phyloP scores from a whole-genome alignment of 1,140 invertebrate species.

The Sycophaga agraensis region DNA sequence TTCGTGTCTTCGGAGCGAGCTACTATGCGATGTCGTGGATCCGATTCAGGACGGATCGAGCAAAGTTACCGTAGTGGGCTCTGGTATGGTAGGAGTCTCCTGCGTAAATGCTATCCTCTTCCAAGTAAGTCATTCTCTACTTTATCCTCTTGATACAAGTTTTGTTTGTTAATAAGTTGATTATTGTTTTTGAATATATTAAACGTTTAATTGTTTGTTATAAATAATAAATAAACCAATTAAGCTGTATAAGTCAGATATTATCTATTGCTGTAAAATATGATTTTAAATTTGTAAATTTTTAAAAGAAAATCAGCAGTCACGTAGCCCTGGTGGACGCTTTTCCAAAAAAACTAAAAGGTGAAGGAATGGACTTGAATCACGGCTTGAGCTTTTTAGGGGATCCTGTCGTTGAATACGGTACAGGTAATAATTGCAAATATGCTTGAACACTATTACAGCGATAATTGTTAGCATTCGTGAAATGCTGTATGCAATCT shows the following conservation, averaged over 20 bases:
- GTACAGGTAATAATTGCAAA: slow-evolving; percentile 51
- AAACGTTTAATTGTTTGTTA: no score
- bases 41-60: slow-evolving; percentile 41
- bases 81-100: slow-evolving; percentile 66
- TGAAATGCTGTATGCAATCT: no score
- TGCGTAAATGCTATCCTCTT: slow-evolving; percentile 62
- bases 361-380: slow-evolving; percentile 62
- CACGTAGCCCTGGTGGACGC: slow-evolving; percentile 65
- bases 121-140: slow-evolving; percentile 51
- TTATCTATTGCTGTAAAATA: no score
- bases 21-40: slow-evolving; percentile 44
- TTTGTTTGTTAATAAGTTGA: no score
- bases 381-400: slow-evolving; percentile 62
- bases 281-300: neutral
- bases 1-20: slow-evolving; percentile 40
- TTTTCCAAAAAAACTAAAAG: slow-evolving; percentile 62
- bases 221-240: no score
- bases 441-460: no score
- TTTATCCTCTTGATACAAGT: neutral
- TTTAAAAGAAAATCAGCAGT: slow-evolving; percentile 54
- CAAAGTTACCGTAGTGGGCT: slow-evolving; percentile 65
- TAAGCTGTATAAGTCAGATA: no score
- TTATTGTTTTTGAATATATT: no score
- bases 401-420: slow-evolving; percentile 56
- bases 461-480: no score